A percentile compares a stretch with the other conserved stretches of the same genome.
These are phyloP conservation scores for Laterallus jamaicensis DNA, from an alignment of 2,113 vertebrate genomes.

Conservation along the genomic window DNA sequence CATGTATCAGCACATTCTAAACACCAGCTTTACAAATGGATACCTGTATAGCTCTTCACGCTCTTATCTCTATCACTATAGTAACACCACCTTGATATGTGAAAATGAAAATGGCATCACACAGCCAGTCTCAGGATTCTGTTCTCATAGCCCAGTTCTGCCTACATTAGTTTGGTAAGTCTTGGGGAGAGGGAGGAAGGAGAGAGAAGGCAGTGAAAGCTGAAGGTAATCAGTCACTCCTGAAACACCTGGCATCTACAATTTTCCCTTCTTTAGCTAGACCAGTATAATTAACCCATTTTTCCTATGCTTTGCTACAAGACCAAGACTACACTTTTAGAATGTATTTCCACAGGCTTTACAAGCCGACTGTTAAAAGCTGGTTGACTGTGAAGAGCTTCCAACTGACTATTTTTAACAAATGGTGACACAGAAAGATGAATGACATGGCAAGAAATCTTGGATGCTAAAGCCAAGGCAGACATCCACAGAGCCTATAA, in stretches of 20 bases:
- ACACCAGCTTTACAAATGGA: neutral
- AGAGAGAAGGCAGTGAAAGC: neutral
- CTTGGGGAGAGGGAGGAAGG: neutral
- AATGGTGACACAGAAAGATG: neutral
- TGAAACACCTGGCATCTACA: neutral
- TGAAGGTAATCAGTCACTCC: conserved; percentile 14
- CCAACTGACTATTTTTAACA: neutral
- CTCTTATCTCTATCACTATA: neutral
- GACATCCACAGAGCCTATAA: neutral
- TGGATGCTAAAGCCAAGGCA: neutral
- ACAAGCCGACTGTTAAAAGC: neutral
- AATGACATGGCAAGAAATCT: neutral
- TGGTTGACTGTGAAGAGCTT: neutral
- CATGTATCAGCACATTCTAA: neutral
- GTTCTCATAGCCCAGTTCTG: neutral
- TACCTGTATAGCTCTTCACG: neutral
- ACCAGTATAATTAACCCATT: neutral
- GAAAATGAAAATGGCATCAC: conserved; percentile 18
- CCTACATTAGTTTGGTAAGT: neutral
- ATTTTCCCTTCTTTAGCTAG: neutral
- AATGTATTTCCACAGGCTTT: too few relatives aligned
- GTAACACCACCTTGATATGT: neutral
- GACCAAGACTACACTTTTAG: neutral
- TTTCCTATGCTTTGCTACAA: neutral
- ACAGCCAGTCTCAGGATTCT: neutral